Conservation (phyloP, 1,140 invertebrate genomes). For the Ericerus pela region DNA sequence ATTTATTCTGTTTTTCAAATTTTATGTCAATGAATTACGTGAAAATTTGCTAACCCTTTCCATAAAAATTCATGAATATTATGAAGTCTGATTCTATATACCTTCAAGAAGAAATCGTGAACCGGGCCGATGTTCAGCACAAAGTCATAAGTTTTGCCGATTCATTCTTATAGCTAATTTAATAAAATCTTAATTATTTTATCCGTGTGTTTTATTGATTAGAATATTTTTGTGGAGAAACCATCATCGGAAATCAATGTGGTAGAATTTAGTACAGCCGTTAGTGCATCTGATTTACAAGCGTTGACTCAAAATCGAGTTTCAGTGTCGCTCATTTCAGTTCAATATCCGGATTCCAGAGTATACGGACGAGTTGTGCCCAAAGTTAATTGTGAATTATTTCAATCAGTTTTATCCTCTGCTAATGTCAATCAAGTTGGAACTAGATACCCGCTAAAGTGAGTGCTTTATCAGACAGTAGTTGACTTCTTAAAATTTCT, state of each 20-base stretch:
- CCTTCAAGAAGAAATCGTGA: no score
- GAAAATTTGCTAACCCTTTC: no score
- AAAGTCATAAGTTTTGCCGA: no score
- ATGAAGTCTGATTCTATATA: no score
- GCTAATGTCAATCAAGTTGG: not conserved
- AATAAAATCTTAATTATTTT: no score
- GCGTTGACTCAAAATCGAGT: constrained; percentile 54
- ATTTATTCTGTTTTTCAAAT: no score
- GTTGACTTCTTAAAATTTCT: not conserved
- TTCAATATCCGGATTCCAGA: constrained; percentile 40
- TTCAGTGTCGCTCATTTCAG: constrained; percentile 44
- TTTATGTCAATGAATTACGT: no score
- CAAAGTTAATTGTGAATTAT: constrained; percentile 61
- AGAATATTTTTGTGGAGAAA: constrained; percentile 39
- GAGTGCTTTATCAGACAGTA: not conserved
- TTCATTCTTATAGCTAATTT: no score
- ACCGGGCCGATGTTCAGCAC: no score
- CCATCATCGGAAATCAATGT: constrained; percentile 56
- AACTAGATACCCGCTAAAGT: not conserved
- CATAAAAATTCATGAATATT: no score
- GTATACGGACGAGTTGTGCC: constrained; percentile 50
- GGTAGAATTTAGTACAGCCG: constrained; percentile 52
- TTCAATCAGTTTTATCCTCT: constrained; percentile 44
- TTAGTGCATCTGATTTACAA: constrained; percentile 51
- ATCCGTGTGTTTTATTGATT: constrained; percentile 6